Percentiles rank a stretch among this genome's conserved stretches.
Conservation (phyloP, 2,113 vertebrate species). For the Percopsis transmontana region DNA sequence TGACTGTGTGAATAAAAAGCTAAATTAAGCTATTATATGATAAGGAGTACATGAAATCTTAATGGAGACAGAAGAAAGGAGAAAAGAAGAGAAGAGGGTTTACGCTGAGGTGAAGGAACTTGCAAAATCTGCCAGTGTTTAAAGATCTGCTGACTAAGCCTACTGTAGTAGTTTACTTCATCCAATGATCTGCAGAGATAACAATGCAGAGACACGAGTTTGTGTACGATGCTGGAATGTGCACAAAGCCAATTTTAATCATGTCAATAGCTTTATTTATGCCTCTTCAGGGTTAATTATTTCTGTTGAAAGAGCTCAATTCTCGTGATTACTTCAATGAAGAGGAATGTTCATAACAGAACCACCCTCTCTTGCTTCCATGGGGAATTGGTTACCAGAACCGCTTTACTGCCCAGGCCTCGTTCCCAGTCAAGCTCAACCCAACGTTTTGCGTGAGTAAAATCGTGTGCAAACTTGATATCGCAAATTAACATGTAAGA, state of each 20-base stretch:
- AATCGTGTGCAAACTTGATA: no score
- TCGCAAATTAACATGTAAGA: no score
- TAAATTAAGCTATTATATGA: no score
- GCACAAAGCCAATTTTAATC: background rate
- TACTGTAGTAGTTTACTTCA: constrained; percentile 43
- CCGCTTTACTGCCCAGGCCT: constrained; percentile 10
- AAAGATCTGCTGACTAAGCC: constrained; percentile 48
- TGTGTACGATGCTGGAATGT: constrained; percentile 33
- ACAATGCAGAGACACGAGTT: constrained; percentile 18
- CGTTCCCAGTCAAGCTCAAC: background rate
- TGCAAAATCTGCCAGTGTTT: constrained; percentile 23
- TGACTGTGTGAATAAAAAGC: no score
- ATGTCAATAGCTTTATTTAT: constrained; percentile 3
- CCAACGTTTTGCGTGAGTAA: no score
- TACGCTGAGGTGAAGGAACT: constrained; percentile 33
- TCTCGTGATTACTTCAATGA: constrained; percentile 28
- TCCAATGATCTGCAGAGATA: constrained; percentile 18
- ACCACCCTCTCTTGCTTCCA: constrained; percentile 5
- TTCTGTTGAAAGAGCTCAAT: constrained; percentile 16
- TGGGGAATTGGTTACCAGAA: constrained; percentile 31
- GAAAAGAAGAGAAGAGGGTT: constrained; percentile 14
- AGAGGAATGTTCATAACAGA: constrained; percentile 43
- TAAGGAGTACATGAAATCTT: background rate
- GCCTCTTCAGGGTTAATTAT: background rate
- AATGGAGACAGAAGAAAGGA: background rate